Base-by-base conservation (phyloP, 1,140 invertebrate species). In the Notospermus geniculatus region DNA sequence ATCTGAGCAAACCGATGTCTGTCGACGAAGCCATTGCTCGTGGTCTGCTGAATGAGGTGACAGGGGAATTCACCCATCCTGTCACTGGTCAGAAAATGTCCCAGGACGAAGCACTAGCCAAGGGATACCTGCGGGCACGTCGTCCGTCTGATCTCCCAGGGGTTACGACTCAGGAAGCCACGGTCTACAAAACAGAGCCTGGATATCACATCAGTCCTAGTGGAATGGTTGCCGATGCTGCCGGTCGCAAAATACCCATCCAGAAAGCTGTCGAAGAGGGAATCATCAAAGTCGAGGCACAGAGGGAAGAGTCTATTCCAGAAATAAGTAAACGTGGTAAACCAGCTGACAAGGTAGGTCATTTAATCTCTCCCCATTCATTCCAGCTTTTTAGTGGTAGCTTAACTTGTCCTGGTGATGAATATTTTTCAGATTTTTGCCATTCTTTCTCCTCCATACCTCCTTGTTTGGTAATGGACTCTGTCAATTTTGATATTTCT, bases 61-160 rank as follows among this genome's bases (percentile, higher is more conserved):
- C 89, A 41, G 93, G 91, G 22, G 81, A 93, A 62, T 90, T 92
- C 25, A 74, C 75, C 63, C 88, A 89, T 72, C 83, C 89, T 22
- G 65, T 67, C 11, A 86, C 88, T 50, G 89, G 89, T 57, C 85
- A 87, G 73, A 82, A 90, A 0, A 85, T 91, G 62, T 90, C 91
- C 13, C 92, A 94, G 75, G 87, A 88, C 70, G 86, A 90, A 72
- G 92, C 91, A 54, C 87, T 93, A 7, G 86, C 88, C 67, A 87
- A 88, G 62, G 88, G 88, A 50, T 93, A 79, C 90, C 88, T 75
- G n/a, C 46, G 19, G n/a, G 46, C 19, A 9, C n/a, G n/a, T 50
- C 19, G 46, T 50, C 19, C 25, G 46, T 23, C 46, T 5, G 46
- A 50, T 50, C 19, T 27, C 9, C 19, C n/a, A 50, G 46, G 46